Base-by-base conservation (phyloP, 2,888 invertebrate genomes). In the Fragum sueziense region DNA sequence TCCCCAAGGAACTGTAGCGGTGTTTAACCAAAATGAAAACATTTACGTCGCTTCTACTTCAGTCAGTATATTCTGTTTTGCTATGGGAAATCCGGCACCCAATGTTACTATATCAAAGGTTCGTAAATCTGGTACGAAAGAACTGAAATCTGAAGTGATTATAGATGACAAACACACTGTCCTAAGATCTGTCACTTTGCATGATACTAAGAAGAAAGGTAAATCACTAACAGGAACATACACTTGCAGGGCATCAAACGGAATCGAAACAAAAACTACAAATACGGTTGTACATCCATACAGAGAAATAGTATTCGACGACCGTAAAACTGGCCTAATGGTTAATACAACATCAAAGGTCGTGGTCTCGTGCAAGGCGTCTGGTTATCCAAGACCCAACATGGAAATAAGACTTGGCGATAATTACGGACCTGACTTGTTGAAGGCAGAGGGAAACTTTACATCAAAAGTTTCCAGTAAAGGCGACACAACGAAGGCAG, bases 81-180 rank as follows among this genome's bases (percentile, higher is more conserved):
- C 41, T 41, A 65, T 65, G 65, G 65, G 65, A 3, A 65, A 65
- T 41, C 65, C 65, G 2, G 25, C 4, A 41, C 65, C 65, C 0
- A 27, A 37, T 11, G 41, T 65, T 22, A 65, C 34, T 6, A 20
- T 65, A 41, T 65, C 6, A 41, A 65, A n/a, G 25, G 41, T 25
- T 14, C 3, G 41, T 22, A 65, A 65, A 4, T n/a, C 25, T 22
- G 7, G 27, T 14, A 20, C 25, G 3, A 65, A 37, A 4, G 41
- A 65, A 22, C 25, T 65, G 37, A 9, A 11, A 22, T 20, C 65
- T 2, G 41, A 65, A 11, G 14, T 6, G 14, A 2, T 65, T 6
- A 41, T 22, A 2, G 25, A 14, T 2, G 65, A 65, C 25, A 27
- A 22, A 2, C 22, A 25, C 3, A 41, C 65, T 22, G 3, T 7